A percentile compares a stretch with the other conserved stretches of the same genome.
phyloP scores from a whole-genome alignment of 2,113 vertebrate genomes.

The Telmatochromis brichardi region DNA sequence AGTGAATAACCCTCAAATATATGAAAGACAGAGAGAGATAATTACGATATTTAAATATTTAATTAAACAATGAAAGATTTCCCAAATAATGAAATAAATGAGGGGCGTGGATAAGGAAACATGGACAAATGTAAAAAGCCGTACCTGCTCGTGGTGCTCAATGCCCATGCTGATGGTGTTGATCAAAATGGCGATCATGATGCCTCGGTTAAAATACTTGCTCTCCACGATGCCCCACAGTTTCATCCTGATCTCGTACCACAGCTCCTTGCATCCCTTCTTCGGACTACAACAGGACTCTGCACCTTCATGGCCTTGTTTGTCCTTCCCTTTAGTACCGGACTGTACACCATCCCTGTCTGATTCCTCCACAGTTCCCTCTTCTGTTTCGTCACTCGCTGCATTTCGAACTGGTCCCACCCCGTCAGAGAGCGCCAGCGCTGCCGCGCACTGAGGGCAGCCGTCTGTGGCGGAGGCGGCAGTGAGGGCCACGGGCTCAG shows the following conservation, averaged over 20 bases:
- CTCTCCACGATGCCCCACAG: constrained; percentile 92
- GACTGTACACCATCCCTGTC: constrained; percentile 21
- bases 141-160: constrained; percentile 92
- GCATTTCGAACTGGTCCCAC: not conserved
- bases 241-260: constrained; percentile 74
- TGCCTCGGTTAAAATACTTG: constrained; percentile 96
- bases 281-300: not conserved
- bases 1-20: not conserved
- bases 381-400: constrained; percentile 42
- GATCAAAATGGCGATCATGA: constrained; percentile 96
- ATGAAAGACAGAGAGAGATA: not conserved
- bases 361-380: constrained; percentile 41
- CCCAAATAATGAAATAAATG: not conserved
- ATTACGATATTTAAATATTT: not conserved
- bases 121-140: fast-evolving
- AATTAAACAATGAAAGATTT: not conserved
- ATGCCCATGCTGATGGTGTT: constrained; percentile 99
- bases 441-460: constrained; percentile 73
- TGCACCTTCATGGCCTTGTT: not conserved
- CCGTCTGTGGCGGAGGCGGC: constrained; percentile 65
- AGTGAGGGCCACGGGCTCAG: constrained; percentile 2
- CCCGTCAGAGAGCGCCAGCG: constrained; percentile 44
- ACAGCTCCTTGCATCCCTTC: not conserved
- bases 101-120: not conserved
- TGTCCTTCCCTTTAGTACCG: not conserved